Conservation (phyloP, 1,140 invertebrate genomes). For the Drosophila pseudoananassae region DNA sequence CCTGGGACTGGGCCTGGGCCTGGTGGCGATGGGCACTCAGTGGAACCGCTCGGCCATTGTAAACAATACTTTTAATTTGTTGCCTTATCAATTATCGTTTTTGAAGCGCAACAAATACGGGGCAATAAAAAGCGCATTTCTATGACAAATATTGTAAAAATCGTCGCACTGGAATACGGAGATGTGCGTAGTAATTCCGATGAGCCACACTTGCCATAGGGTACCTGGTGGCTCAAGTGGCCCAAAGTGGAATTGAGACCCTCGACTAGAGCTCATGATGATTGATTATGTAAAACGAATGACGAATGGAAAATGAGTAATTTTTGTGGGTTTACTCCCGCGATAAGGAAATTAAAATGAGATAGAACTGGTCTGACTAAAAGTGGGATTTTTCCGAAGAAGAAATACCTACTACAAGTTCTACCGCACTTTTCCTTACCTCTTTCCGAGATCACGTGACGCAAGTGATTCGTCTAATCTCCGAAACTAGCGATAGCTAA, state of each 20-base stretch:
- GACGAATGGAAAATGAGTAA: slow-evolving; percentile 34
- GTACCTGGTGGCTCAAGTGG: slow-evolving; percentile 26
- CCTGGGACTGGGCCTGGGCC: slow-evolving; percentile 30
- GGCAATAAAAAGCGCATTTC: slow-evolving; percentile 26
- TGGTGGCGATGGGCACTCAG: slow-evolving; percentile 50
- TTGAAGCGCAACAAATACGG: slow-evolving; percentile 9
- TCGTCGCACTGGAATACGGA: slow-evolving; percentile 7
- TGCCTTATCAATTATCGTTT: slow-evolving; percentile 61
- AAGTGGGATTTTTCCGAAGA: slow-evolving; percentile 1
- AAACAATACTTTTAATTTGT: slow-evolving; percentile 64
- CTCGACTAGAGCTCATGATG: slow-evolving; percentile 9
- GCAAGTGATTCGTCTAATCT: slow-evolving; percentile 35
- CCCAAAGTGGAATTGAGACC: slow-evolving; percentile 1
- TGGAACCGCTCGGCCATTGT: slow-evolving; percentile 50
- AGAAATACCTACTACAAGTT: neutral
- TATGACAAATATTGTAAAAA: slow-evolving; percentile 26
- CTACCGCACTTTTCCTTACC: slow-evolving; percentile 4
- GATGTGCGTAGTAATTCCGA: slow-evolving; percentile 49
- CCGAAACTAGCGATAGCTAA: slow-evolving; percentile 29
- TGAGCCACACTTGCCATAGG: slow-evolving; percentile 18
- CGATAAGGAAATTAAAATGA: slow-evolving; percentile 25
- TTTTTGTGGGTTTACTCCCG: slow-evolving; percentile 8
- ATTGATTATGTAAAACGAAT: slow-evolving; percentile 55
- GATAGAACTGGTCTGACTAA: neutral
- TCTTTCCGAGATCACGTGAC: slow-evolving; percentile 30